Evolutionary conservation across 2,888 invertebrate genomes (phyloP).

Genomic region (Thecocarcelia acutangulata): DNA sequence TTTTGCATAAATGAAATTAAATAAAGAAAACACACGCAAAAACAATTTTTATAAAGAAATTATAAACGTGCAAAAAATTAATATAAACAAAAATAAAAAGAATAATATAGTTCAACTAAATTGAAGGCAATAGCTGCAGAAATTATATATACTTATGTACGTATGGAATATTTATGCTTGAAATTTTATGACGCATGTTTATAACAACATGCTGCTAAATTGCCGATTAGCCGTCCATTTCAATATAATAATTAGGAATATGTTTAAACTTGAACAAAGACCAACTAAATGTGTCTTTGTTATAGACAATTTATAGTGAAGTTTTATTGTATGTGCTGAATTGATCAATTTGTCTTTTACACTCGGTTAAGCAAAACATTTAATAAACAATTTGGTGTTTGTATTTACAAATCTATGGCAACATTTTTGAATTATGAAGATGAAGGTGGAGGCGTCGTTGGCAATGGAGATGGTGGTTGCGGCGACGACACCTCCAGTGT

Average conservation of each 20-base stretch:
- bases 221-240: constrained; percentile 58
- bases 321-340: constrained; percentile 5
- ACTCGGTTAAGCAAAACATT: background rate
- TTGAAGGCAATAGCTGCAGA: constrained; percentile 6
- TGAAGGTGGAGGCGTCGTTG: constrained; percentile 47
- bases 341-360: background rate
- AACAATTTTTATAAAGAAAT: constrained; percentile 12
- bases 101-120: background rate
- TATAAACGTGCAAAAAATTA: no score
- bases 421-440: constrained; percentile 56
- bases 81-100: no score
- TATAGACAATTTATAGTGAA: constrained; percentile 53
- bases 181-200: constrained; percentile 61
- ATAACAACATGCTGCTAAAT: constrained; percentile 57
- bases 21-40: background rate
- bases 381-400: constrained; percentile 21
- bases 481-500: constrained; percentile 66
- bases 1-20: constrained; percentile 10
- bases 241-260: constrained; percentile 40
- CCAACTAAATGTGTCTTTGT: background rate
- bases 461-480: constrained; percentile 45
- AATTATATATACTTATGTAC: constrained; percentile 9
- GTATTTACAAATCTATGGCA: constrained; percentile 54
- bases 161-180: constrained; percentile 3
- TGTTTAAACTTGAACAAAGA: constrained; percentile 45